Percentiles rank a stretch among this genome's conserved stretches.
phyloP scores from a whole-genome alignment of 23 tunicate genomes.

The Styela plicata region DNA sequence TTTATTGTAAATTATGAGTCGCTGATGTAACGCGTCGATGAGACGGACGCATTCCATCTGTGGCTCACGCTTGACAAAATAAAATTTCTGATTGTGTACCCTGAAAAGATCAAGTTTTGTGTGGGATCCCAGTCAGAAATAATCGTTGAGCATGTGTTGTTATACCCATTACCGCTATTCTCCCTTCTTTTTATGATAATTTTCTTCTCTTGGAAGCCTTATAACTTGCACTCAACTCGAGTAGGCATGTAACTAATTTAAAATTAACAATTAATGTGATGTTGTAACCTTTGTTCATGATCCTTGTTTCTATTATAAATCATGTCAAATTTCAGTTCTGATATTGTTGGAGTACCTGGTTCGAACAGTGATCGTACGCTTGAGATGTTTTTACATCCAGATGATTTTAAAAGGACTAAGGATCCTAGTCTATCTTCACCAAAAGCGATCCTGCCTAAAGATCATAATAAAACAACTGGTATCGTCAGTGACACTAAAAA shows the following conservation, averaged over 20 bases:
- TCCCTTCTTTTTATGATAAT: too few relatives aligned
- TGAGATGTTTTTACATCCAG: conserved; percentile 33
- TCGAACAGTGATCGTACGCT: neutral
- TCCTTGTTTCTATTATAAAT: too few relatives aligned
- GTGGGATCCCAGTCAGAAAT: neutral
- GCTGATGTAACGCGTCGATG: neutral
- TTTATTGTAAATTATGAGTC: neutral
- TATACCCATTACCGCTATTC: too few relatives aligned
- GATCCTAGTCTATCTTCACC: neutral
- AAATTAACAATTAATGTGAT: too few relatives aligned
- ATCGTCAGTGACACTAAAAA: conserved; percentile 60
- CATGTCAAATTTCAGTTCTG: too few relatives aligned
- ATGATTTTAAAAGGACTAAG: conserved; percentile 16
- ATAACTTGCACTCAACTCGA: too few relatives aligned
- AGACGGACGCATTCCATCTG: too few relatives aligned
- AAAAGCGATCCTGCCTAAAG: neutral
- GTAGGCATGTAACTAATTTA: too few relatives aligned
- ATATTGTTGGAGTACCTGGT: conserved; percentile 40
- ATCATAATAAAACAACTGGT: conserved; percentile 23
- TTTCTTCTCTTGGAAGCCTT: too few relatives aligned
- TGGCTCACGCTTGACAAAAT: too few relatives aligned
- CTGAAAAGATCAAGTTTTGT: neutral
- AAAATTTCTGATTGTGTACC: too few relatives aligned
- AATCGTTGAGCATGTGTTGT: neutral
- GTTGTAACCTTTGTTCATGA: too few relatives aligned